Conservation (phyloP, 2,797 vertebrate species). For the Alcedo quadribrachys region DNA sequence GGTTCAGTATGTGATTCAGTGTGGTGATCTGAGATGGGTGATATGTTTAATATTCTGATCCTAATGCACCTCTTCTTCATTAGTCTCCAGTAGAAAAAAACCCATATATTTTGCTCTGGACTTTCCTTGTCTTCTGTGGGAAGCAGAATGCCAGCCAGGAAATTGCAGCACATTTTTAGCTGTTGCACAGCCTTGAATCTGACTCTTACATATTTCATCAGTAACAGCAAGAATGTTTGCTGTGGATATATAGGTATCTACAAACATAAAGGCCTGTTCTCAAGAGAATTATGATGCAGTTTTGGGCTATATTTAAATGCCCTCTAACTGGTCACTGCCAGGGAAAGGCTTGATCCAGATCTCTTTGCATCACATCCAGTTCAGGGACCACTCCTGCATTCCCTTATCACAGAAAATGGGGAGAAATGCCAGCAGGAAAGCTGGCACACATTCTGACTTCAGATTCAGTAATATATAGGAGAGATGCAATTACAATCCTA, state of each 20-base stretch:
- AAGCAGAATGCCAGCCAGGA: background rate
- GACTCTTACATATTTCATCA: background rate
- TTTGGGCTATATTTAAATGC: background rate
- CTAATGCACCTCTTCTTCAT: background rate
- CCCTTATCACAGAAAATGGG: background rate
- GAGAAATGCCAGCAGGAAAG: background rate
- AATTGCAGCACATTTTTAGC: background rate
- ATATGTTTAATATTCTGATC: background rate
- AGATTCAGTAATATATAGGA: background rate
- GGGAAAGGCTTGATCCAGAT: background rate
- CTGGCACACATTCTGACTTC: background rate
- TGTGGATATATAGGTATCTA: background rate
- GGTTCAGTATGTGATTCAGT: background rate
- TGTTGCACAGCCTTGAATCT: background rate
- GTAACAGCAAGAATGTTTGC: background rate
- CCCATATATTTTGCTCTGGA: background rate
- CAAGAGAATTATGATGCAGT: background rate
- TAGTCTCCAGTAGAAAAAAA: background rate
- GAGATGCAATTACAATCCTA: background rate
- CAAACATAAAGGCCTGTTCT: background rate
- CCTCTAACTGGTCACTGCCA: background rate
- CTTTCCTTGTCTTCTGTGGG: background rate
- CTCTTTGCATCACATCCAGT: background rate
- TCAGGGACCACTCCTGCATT: background rate
- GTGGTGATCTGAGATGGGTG: background rate